phyloP scores from a whole-genome alignment of 53 echinoderm and acorn worm genomes.

The Echinarachnius parma region DNA sequence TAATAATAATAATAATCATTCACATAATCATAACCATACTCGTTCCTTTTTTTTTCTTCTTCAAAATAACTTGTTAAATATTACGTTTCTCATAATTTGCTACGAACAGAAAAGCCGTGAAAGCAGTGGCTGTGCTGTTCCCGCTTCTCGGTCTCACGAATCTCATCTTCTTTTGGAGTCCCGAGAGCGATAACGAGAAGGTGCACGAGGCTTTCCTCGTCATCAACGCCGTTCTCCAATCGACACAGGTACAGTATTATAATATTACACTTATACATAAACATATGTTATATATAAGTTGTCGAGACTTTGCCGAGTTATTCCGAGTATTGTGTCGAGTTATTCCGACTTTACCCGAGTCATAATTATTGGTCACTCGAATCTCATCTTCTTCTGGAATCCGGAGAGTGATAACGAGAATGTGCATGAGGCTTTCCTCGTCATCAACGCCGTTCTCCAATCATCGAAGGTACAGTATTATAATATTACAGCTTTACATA shows the following conservation, averaged over 20 bases:
- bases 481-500: too few relatives aligned
- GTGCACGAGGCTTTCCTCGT: constrained; percentile 55
- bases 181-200: constrained; percentile 58
- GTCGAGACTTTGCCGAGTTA: too few relatives aligned
- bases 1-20: too few relatives aligned
- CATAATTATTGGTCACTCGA: too few relatives aligned
- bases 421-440: constrained; percentile 52
- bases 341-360: too few relatives aligned
- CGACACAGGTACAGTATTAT: constrained; percentile 96
- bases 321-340: too few relatives aligned
- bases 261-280: too few relatives aligned
- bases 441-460: constrained; percentile 70
- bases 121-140: constrained; percentile 91
- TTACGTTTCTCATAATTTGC: too few relatives aligned
- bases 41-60: too few relatives aligned
- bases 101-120: constrained; percentile 83
- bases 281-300: too few relatives aligned
- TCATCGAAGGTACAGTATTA: constrained; percentile 94
- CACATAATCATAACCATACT: too few relatives aligned
- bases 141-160: constrained; percentile 88
- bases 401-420: constrained; percentile 59
- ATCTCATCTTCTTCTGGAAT: constrained; percentile 84
- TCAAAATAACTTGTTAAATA: too few relatives aligned
- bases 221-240: constrained; percentile 71
- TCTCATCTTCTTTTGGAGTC: constrained; percentile 82